Percentiles rank a stretch among this genome's conserved stretches.
Evolutionary conservation across 1,140 invertebrate species (phyloP).

Genomic region (Drosophila repleta): DNA sequence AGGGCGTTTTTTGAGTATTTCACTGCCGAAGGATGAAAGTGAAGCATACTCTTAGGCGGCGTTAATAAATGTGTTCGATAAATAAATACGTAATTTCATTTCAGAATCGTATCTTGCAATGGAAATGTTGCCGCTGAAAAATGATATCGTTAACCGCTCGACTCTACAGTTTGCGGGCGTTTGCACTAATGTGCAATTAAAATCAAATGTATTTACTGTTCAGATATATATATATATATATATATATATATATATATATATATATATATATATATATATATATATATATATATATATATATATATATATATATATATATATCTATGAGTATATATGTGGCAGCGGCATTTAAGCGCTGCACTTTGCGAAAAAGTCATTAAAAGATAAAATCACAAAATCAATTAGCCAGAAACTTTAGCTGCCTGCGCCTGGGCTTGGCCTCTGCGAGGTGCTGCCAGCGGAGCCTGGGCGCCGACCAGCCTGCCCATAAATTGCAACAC

Average conservation of each 20-base stretch:
- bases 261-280: constrained; percentile 4
- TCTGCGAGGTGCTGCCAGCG: constrained; percentile 22
- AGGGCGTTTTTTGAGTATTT: neutral
- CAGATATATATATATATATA: constrained; percentile 13
- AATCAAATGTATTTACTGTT: constrained; percentile 33
- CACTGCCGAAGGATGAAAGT: neutral
- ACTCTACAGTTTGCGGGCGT: neutral
- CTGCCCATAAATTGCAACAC: constrained; percentile 81
- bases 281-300: constrained; percentile 10
- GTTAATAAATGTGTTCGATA: neutral
- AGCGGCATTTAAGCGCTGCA: constrained; percentile 45
- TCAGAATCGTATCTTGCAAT: neutral
- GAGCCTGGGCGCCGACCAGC: constrained; percentile 60
- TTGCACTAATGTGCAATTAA: constrained; percentile 57
- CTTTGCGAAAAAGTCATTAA: constrained; percentile 78
- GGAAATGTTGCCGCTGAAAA: neutral
- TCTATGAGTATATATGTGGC: constrained; percentile 1
- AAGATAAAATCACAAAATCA: constrained; percentile 82
- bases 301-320: constrained; percentile 5
- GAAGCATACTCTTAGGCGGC: constrained; percentile 20
- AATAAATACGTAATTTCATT: neutral
- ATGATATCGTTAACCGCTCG: neutral
- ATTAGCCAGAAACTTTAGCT: constrained; percentile 79
- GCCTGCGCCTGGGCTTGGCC: constrained; percentile 11
- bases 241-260: constrained; percentile 10